phyloP scores from a whole-genome alignment of 2,888 invertebrate genomes.

The Campopleginae sp. region DNA sequence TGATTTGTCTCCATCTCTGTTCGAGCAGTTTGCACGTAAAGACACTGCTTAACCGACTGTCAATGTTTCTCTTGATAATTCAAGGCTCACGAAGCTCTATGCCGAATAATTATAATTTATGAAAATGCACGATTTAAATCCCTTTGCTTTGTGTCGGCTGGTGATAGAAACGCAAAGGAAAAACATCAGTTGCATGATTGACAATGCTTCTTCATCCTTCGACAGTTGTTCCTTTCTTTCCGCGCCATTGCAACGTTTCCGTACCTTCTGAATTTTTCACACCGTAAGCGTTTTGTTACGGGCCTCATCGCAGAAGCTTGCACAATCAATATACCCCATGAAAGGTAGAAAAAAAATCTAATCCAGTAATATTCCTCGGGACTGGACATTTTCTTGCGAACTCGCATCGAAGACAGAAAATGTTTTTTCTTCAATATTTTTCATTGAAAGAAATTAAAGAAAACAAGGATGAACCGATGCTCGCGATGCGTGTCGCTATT shows the following conservation, averaged over 20 bases:
- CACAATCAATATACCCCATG: not conserved
- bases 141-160: not conserved
- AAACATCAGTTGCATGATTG: not conserved
- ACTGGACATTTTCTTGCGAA: not conserved
- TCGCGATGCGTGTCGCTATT: slow-evolving; percentile 60
- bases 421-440: slow-evolving; percentile 1
- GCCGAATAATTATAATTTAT: not conserved
- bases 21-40: not conserved
- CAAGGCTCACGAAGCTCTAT: not conserved
- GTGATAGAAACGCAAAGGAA: not conserved
- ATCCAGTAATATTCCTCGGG: not conserved
- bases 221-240: not conserved
- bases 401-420: not conserved
- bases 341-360: not conserved
- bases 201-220: not conserved
- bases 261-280: not conserved
- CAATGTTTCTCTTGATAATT: slow-evolving; percentile 1
- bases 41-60: not conserved
- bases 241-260: not conserved
- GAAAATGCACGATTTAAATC: not conserved
- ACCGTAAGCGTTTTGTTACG: not conserved
- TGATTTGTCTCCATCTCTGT: slow-evolving; percentile 16
- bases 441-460: not conserved
- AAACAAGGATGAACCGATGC: slow-evolving; percentile 27
- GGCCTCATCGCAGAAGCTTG: not conserved